Evolutionary conservation across 2,888 invertebrate species (phyloP), one percentile per base, ranked within the genome.

Genomic region (Sicus ferrugineus): DNA sequence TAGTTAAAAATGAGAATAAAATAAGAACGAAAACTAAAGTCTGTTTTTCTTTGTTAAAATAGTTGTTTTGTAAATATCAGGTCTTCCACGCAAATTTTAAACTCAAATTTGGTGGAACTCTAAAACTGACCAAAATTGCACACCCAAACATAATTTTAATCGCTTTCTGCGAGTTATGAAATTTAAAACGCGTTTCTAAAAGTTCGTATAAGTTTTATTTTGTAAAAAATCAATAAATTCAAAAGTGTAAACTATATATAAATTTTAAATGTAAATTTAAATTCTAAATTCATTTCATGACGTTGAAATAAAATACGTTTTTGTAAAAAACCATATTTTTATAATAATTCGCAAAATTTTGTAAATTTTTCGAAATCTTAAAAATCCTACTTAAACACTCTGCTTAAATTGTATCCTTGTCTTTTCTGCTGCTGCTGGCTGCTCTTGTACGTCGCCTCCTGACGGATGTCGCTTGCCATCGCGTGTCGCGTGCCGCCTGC

Each of bases 321-420:
- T 3, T 23, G 38, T 14, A 21, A n/a, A n/a, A 28, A 54, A 54
- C 21, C 21, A 63, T 42, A 26, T 48, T 6, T n/a, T 34, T 23
- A 7, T 14, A 30, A 71, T 59, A 59, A 75, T 80, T 80, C 79
- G 80, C 73, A 74, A 75, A 80, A 79, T 75, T 79, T 79, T 79
- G 76, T 42, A 77, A 79, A 79, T 67, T 67, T 56, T 31, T 59
- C 31, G 30, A 59, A 59, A 48, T 21, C 11, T 19, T 21, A 23
- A 46, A 46, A 62, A 48, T 16, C 14, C 23, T 9, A 65, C 23
- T 52, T 52, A 65, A 65, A 54, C 54, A 65, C 38, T 54, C 26
- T 34, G 16, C 61, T 64, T 14, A 48, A 14, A n/a, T 21, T n/a
- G n/a, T n/a, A n/a, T n/a, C n/a, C n/a, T 52, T 64, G 64, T 52